Evolutionary conservation across 2,797 vertebrate genomes (phyloP), one percentile per base, ranked within the genome.

Genomic region (Spinibarbus caldwelli): DNA sequence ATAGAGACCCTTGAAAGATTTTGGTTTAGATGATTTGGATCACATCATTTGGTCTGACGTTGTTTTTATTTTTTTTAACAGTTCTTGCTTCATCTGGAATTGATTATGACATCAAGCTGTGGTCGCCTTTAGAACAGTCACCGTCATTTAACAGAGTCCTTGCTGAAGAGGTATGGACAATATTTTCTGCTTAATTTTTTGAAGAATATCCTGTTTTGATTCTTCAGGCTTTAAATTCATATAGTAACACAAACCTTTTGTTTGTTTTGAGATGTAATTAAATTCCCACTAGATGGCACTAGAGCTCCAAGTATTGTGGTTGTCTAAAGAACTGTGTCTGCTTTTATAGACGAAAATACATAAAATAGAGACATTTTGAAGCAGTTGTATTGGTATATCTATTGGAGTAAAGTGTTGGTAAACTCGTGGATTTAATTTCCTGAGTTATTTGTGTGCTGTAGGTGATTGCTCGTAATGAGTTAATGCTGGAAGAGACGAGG

Each of bases 71-170:
- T 86, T 91, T 62, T 62, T 62, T 14, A 6, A 78, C 91, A 99
- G 98, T 99, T 94, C 94, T 99, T 89, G 98, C 98, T 57, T 99
- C 98, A 84, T 99, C 98, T 73, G 98, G 98, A 89, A 99, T 99
- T 88, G 98, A 99, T 94, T 99, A 99, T 73, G 97, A 99, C 88
- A 97, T 99, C 93, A 99, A 99, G 94, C 97, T 99, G 84, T 99
- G 98, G 98, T 99, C 98, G 0, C 98, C 98, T 0, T 91, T 98
- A 86, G 97, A 99, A 91, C 94, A 96, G 89, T 96, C 96, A 2
- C 92, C 96, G 36, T 97, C 97, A 86, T 99, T 99, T 93, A 98
- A 99, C 94, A 96, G 97, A 92, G 95, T 97, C 90, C 97, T 99
- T 67, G 98, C 98, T 88, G 95, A 97, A 67, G 98, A 99, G 96